Conservation (phyloP, 2,797 vertebrate species). For the Leuciscus waleckii region DNA sequence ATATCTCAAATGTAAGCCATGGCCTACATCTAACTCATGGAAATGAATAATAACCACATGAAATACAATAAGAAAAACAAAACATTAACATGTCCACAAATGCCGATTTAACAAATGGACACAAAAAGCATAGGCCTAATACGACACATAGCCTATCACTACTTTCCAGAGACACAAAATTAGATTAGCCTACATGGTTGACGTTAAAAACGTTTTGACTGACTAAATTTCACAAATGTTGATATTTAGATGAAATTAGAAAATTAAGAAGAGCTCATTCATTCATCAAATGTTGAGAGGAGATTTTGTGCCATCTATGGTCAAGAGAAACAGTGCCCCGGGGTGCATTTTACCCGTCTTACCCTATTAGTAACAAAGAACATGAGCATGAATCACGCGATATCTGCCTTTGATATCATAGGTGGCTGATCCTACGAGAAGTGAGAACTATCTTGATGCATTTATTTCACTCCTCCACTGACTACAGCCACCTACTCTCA, state of each 20-base stretch:
- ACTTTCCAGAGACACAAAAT: not conserved
- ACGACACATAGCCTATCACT: not conserved
- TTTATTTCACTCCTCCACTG: not conserved
- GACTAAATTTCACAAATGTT: not conserved
- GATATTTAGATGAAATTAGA: not conserved
- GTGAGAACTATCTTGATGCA: conserved; percentile 5
- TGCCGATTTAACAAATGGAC: not conserved
- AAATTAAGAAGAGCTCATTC: not conserved
- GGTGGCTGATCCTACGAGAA: not conserved
- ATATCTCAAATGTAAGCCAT: too few relatives aligned
- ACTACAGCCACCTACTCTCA: not conserved
- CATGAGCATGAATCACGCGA: conserved; percentile 7
- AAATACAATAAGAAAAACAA: not conserved
- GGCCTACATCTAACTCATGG: not conserved
- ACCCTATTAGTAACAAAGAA: conserved; percentile 27
- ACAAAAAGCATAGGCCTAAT: not conserved
- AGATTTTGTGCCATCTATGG: not conserved
- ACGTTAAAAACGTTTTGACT: not conserved
- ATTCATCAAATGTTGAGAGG: not conserved
- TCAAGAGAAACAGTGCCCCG: not conserved
- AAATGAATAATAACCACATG: not conserved
- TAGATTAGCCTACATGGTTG: not conserved
- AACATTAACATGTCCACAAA: not conserved
- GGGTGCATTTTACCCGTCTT: conserved; percentile 16
- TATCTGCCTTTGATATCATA: not conserved